These are phyloP conservation scores for Pegoplata infirma DNA, from an alignment of 2,888 invertebrate genomes.

Conservation along the genomic window DNA sequence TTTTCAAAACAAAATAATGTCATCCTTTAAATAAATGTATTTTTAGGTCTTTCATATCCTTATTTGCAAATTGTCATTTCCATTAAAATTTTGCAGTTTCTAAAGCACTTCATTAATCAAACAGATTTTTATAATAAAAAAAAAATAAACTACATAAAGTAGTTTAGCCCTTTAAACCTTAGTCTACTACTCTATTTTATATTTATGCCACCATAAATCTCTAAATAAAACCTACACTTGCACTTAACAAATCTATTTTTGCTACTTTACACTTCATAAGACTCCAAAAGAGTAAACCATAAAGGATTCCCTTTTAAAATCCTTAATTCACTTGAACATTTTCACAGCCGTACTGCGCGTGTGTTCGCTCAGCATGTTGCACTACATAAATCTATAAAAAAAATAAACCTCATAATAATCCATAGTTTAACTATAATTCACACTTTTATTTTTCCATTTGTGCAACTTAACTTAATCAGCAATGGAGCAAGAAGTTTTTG, in stretches of 20 bases:
- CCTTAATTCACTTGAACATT: not conserved
- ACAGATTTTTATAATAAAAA: too few relatives aligned
- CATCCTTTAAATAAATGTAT: too few relatives aligned
- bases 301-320: not conserved
- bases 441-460: conserved; percentile 31
- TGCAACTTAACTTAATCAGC: conserved; percentile 15
- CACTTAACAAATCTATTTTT: conserved; percentile 19
- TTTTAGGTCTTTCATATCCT: too few relatives aligned
- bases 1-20: too few relatives aligned
- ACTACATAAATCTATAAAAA: not conserved
- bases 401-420: conserved; percentile 22
- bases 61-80: too few relatives aligned
- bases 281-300: too few relatives aligned
- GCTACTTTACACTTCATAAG: conserved; percentile 8
- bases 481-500: not conserved
- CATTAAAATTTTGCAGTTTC: too few relatives aligned
- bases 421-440: conserved; percentile 41
- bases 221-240: conserved; percentile 18
- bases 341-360: not conserved
- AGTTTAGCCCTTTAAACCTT: not conserved
- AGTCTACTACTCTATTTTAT: conserved; percentile 41
- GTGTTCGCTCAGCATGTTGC: not conserved
- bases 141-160: too few relatives aligned
- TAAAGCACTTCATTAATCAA: too few relatives aligned
- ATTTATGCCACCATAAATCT: conserved; percentile 26